Percentiles rank a stretch among this genome's conserved stretches.
These are phyloP conservation scores for Pseudocheirus occidentalis DNA, from an alignment of 2,797 vertebrate genomes.

Conservation along the genomic window DNA sequence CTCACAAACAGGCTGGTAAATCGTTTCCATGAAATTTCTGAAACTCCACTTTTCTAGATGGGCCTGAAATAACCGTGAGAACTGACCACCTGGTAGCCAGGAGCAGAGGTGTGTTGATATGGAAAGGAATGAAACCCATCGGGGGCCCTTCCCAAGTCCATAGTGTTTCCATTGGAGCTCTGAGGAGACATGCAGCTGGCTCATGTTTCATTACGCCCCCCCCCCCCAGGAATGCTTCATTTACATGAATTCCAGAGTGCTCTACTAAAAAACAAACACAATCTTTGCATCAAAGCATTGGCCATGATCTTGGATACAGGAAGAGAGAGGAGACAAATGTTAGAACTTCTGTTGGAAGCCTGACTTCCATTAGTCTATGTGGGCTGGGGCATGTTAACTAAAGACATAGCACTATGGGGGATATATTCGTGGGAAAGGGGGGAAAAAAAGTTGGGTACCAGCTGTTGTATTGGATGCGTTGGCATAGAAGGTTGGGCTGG, in stretches of 20 bases:
- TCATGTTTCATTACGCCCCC: constrained; percentile 5
- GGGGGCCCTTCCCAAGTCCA: not conserved
- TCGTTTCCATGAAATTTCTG: constrained; percentile 47
- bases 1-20: constrained; percentile 56
- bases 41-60: constrained; percentile 40
- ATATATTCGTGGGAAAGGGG: constrained; percentile 1
- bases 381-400: not conserved
- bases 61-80: constrained; percentile 26
- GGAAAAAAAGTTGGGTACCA: constrained; percentile 54
- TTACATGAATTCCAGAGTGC: constrained; percentile 56
- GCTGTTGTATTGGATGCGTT: constrained; percentile 41
- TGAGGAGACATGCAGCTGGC: not conserved
- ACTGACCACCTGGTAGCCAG: constrained; percentile 7
- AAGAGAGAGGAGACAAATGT: constrained; percentile 65
- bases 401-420: constrained; percentile 20
- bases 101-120: not conserved
- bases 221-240: constrained; percentile 44
- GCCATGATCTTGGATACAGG: constrained; percentile 37
- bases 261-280: constrained; percentile 53
- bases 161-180: constrained; percentile 1
- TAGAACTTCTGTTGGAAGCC: constrained; percentile 55
- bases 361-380: not conserved
- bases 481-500: constrained; percentile 57
- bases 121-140: not conserved
- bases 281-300: constrained; percentile 46